A percentile compares a stretch with the other conserved stretches of the same genome.
Conservation (phyloP, 2,888 invertebrate species). For the Hirtodrosophila confusa region DNA sequence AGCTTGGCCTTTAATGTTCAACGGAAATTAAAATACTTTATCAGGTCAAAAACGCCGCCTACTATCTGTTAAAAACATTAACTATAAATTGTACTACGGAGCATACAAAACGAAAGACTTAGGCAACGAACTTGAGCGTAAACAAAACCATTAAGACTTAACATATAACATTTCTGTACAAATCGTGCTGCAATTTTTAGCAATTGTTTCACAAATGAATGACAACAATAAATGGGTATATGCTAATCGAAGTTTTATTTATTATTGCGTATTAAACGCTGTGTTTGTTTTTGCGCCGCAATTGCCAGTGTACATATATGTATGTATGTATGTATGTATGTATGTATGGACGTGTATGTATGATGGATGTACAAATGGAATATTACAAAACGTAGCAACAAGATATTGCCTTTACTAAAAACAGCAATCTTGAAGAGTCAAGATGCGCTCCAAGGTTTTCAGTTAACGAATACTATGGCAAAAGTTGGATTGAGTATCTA, state of each 20-base stretch:
- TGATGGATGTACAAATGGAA: conserved; percentile 6
- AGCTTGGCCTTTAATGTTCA: background rate
- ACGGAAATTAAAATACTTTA: conserved; percentile 16
- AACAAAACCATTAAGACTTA: background rate
- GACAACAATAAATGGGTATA: conserved; percentile 5
- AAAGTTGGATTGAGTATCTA: conserved; percentile 32
- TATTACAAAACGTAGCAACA: conserved; percentile 18
- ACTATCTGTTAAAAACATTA: background rate
- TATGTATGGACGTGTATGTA: no score
- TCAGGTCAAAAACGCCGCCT: conserved; percentile 8
- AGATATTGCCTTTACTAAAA: conserved; percentile 9
- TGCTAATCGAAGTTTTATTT: conserved; percentile 25
- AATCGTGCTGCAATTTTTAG: background rate
- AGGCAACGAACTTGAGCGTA: conserved; percentile 30
- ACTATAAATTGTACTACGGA: no score
- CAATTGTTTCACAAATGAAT: background rate
- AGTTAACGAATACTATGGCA: conserved; percentile 34
- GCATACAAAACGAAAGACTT: conserved; percentile 31
- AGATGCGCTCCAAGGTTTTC: conserved; percentile 75
- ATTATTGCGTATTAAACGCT: conserved; percentile 4
- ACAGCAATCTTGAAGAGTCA: conserved; percentile 55
- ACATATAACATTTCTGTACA: background rate
- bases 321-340: no score
- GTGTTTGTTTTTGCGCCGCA: conserved; percentile 4
- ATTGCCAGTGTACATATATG: background rate